These are phyloP conservation scores for Phortica okadai DNA, from an alignment of 2,888 invertebrate species.

Conservation along the genomic window DNA sequence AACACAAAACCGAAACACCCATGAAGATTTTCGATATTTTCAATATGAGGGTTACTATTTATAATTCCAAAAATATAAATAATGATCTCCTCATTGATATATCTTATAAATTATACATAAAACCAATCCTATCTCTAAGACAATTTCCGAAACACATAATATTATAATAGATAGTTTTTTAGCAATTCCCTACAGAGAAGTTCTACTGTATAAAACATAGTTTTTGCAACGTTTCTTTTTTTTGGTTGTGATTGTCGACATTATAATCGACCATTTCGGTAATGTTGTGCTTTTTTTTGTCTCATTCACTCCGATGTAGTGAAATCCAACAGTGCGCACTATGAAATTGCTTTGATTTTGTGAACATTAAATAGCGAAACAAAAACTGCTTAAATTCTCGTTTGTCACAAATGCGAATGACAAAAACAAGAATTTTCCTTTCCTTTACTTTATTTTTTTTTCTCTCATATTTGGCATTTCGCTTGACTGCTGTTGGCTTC, in stretches of 20 bases:
- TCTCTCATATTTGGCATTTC: neutral
- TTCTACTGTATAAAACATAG: too few species aligned
- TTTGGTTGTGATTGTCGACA: neutral
- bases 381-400: constrained; percentile 26
- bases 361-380: neutral
- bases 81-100: too few species aligned
- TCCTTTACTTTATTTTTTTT: too few species aligned
- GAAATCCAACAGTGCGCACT: neutral
- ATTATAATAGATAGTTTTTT: too few species aligned
- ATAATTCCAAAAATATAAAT: too few species aligned
- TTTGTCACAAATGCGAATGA: constrained; percentile 15
- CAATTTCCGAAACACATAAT: too few species aligned
- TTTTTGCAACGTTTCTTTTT: neutral
- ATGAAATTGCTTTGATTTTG: neutral
- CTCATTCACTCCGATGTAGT: neutral
- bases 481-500: constrained; percentile 14
- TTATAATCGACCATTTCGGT: neutral
- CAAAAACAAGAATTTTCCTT: neutral
- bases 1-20: too few species aligned
- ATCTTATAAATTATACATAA: too few species aligned
- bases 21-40: too few species aligned
- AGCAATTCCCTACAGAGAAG: too few species aligned
- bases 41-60: too few species aligned
- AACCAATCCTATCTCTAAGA: too few species aligned
- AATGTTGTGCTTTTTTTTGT: neutral